Evolutionary conservation across 2,888 invertebrate species (phyloP), one percentile per base, ranked within the genome.

Genomic region (Sicus ferrugineus): DNA sequence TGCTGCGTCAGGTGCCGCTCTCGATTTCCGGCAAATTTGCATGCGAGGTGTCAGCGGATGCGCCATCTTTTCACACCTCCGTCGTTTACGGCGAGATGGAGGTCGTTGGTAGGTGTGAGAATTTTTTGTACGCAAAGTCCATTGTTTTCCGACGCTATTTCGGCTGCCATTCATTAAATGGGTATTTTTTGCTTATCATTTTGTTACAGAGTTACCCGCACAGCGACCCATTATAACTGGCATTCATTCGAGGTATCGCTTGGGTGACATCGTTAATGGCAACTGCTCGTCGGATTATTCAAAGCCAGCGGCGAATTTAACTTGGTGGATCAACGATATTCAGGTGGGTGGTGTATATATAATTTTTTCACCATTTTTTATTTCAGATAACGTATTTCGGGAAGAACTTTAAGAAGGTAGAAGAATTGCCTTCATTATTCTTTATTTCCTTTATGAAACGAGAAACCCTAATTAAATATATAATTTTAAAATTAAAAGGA

Each of bases 281-380:
- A 88, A 88, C 76, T 89, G 89, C 74, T 87, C 87, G 19, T 88
- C 88, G 26, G 86, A 86, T 74, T 86, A 86, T 72, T 88, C 89
- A 4, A 86, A 85, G 75, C 89, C 89, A 7, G 87, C 88, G 9
- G 88, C 87, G 3, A 89, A 89, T 81, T 82, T 89, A 70, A 88
- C 88, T 54, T 89, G 89, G 89, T 86, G 86, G 80, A 86, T 88
- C 72, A 89, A 89, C 76, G 88, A 87, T 70, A 80, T 83, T 73
- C 84, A 84, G 81, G 84, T 83, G 74, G 75, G 74, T 59, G 48
- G 16, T 5, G 23, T 54, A 52, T 34, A 34, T 34, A 1, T 34
- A 14, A 7, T 34, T 14, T 34, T 34, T 34, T 34, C 9, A 2
- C 14, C 14, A 9, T 34, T 34, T 34, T 14, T 14, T 34, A 34